Evolutionary conservation across 1,140 invertebrate genomes (phyloP), one percentile per base, ranked within the genome.

Genomic region (Camponotus vicinus): DNA sequence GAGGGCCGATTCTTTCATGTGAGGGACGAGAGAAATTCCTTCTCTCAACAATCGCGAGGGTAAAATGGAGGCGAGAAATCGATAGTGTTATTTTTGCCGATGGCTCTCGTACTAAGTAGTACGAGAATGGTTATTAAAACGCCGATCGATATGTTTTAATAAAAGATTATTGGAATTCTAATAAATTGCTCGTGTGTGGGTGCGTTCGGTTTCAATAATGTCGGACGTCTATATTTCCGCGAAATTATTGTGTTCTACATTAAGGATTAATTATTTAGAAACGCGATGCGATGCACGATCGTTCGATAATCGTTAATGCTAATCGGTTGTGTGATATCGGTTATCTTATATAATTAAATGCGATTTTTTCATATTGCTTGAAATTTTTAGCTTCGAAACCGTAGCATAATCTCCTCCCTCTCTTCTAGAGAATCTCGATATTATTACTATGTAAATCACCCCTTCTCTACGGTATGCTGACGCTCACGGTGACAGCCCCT

Each of bases 391-490:
- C 64, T 64, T 55, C 66, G 57, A 69, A 76, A 59, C 82, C 80
- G 64, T 86, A 82, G 73, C 73, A 64, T 78, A 82, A 34, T 85
- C 79, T 87, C 49, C 49, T 52, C 15, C 49, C 49, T 52, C 49
- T 52, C 49, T 52, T 52, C 15, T 18, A 52, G 49, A 18, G 88
- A 91, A 91, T 93, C 88, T 92, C 91, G 93, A 95, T 94, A 95
- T 94, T 94, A 94, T 94, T 94, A 94, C 94, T 94, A 94, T 94
- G 94, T 94, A 94, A 94, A 94, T 94, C 93, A 94, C 92, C 92
- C 89, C 86, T 90, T 89, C 92, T 90, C 89, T 86, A 85, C 84
- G 90, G 59, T 85, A 86, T 85, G 91, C 92, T 94, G 92, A 94
- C 93, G 93, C 93, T 93, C 90, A 94, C 93, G 92, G 94, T 94